These are phyloP conservation scores for Cliona cf. orientalis DNA, from an alignment of 37 sponge, comb jelly and placozoan genomes.

Conservation along the genomic window DNA sequence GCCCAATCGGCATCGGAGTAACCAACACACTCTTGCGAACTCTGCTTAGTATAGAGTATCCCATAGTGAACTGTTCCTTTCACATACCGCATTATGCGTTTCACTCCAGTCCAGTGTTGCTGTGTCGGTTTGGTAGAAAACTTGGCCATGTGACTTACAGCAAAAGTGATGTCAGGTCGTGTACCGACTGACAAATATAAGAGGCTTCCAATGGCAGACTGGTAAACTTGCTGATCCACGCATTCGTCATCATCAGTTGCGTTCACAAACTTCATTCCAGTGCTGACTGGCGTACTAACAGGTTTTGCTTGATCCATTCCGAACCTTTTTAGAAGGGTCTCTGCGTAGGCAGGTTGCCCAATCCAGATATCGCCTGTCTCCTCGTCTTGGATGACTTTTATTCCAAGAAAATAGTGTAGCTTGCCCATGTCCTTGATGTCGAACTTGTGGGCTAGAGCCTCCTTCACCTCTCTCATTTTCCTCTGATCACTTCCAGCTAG, in stretches of 20 bases:
- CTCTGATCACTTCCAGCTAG: conserved; percentile 34
- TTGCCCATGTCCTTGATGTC: conserved; percentile 58
- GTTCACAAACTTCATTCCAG: conserved; percentile 43
- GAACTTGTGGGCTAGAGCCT: conserved; percentile 30
- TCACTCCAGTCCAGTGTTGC: conserved; percentile 38
- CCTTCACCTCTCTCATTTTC: conserved; percentile 29
- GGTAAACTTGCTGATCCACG: conserved; percentile 30
- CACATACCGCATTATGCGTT: conserved; percentile 17
- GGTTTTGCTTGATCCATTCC: conserved; percentile 46
- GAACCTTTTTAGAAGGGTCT: conserved; percentile 20
- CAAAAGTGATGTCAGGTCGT: conserved; percentile 48
- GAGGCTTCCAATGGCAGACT: conserved; percentile 50
- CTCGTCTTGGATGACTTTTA: conserved; percentile 42
- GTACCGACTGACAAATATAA: conserved; percentile 37
- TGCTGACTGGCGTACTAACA: conserved; percentile 44
- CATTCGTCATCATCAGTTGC: conserved; percentile 14
- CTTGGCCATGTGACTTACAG: conserved; percentile 39
- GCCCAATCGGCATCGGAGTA: conserved; percentile 38
- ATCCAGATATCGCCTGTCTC: conserved; percentile 25
- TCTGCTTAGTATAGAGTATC: not conserved
- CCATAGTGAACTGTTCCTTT: conserved; percentile 17
- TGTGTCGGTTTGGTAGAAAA: conserved; percentile 27
- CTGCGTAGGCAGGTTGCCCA: conserved; percentile 35
- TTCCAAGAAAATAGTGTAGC: conserved; percentile 46
- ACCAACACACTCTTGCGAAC: conserved; percentile 11